phyloP scores from a whole-genome alignment of 2,888 invertebrate genomes.

The Amiota communis region DNA sequence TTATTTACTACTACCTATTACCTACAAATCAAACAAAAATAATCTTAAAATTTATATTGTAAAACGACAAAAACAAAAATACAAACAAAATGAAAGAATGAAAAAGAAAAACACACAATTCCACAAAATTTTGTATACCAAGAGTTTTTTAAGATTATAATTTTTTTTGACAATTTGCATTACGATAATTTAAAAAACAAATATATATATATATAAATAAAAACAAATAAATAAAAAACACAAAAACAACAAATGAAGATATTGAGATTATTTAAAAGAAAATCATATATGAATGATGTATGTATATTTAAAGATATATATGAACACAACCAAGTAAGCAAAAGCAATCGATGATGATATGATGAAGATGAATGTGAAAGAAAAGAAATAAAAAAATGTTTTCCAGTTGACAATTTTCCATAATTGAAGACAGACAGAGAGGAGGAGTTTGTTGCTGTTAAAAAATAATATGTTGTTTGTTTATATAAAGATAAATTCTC shows the following conservation, averaged over 20 bases:
- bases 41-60: conserved; percentile 32
- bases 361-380: no score
- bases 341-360: no score
- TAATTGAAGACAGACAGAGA: not conserved
- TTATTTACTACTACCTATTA: conserved; percentile 10
- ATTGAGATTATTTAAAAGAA: no score
- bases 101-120: conserved; percentile 52
- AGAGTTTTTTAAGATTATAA: no score
- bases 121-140: conserved; percentile 47
- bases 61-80: conserved; percentile 23
- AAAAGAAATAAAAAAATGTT: no score
- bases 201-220: conserved; percentile 22
- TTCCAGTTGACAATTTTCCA: no score
- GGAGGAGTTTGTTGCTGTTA: conserved; percentile 44
- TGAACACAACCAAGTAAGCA: no score
- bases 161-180: not conserved
- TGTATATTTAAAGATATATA: no score
- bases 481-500: no score
- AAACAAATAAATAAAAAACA: conserved; percentile 39
- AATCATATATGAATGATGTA: no score
- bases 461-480: no score
- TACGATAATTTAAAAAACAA: conserved; percentile 41
- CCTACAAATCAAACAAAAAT: conserved; percentile 4
- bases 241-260: conserved; percentile 53
- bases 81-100: conserved; percentile 25